Percentiles rank a stretch among this genome's conserved stretches.
phyloP scores from a whole-genome alignment of 2,113 vertebrate genomes.

The Diadophis punctatus region DNA sequence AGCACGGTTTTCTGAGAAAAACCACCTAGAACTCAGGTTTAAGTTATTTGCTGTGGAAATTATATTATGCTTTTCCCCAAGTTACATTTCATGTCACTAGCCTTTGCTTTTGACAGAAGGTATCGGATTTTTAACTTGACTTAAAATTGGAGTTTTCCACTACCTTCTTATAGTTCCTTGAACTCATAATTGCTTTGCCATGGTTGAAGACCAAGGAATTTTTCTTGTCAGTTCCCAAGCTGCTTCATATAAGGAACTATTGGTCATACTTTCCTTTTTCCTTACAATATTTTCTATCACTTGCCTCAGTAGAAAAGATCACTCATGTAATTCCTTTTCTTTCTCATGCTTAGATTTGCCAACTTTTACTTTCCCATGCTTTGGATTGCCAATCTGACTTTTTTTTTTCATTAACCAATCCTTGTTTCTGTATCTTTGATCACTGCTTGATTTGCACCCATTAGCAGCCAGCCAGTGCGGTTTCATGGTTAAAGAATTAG shows the following conservation, averaged over 20 bases:
- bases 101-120: background rate
- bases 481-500: background rate
- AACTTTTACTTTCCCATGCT: background rate
- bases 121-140: background rate
- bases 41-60: background rate
- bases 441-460: background rate
- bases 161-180: background rate
- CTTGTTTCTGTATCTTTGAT: background rate
- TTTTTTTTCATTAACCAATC: background rate
- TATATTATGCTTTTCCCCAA: rapidly evolving
- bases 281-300: background rate
- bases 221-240: rapidly evolving
- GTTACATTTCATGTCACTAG: background rate
- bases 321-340: background rate
- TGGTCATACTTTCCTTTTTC: background rate
- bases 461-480: background rate
- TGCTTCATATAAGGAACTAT: background rate
- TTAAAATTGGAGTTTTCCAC: slow-evolving; percentile 28
- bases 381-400: background rate
- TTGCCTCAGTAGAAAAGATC: background rate
- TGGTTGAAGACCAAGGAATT: slow-evolving; percentile 3
- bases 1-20: background rate
- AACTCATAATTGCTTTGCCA: slow-evolving; percentile 3
- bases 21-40: background rate
- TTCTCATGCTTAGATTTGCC: background rate